Evolutionary conservation across 2,113 vertebrate species (phyloP).

Genomic region (Ammodramus savannarum): DNA sequence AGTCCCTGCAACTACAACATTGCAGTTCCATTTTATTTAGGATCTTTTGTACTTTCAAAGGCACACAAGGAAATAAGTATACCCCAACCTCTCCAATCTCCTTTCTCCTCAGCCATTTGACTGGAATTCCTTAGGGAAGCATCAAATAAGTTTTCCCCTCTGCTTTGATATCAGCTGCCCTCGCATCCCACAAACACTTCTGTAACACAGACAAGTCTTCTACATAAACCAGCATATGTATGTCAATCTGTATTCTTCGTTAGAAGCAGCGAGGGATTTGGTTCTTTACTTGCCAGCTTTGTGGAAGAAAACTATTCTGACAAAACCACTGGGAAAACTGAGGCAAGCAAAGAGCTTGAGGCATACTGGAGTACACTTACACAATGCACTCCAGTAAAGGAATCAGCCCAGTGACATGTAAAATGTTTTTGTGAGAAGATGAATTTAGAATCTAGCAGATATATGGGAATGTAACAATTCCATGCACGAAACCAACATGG

Average conservation of each 20-base stretch:
- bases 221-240: neutral
- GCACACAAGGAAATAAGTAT: neutral
- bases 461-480: neutral
- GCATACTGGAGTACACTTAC: neutral
- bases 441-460: neutral
- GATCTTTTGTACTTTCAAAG: neutral
- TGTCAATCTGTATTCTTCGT: neutral
- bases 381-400: neutral
- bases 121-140: neutral
- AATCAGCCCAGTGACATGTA: neutral
- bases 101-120: neutral
- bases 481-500: neutral
- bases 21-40: neutral
- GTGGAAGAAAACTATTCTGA: neutral
- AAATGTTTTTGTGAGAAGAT: neutral
- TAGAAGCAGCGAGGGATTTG: neutral
- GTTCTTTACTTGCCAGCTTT: neutral
- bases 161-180: neutral
- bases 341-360: neutral
- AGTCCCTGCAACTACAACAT: neutral
- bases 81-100: neutral
- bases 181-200: neutral
- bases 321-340: neutral
- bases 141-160: neutral
- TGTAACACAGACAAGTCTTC: neutral